phyloP scores from a whole-genome alignment of 2,888 invertebrate species.

The Agrotis exclamationis region DNA sequence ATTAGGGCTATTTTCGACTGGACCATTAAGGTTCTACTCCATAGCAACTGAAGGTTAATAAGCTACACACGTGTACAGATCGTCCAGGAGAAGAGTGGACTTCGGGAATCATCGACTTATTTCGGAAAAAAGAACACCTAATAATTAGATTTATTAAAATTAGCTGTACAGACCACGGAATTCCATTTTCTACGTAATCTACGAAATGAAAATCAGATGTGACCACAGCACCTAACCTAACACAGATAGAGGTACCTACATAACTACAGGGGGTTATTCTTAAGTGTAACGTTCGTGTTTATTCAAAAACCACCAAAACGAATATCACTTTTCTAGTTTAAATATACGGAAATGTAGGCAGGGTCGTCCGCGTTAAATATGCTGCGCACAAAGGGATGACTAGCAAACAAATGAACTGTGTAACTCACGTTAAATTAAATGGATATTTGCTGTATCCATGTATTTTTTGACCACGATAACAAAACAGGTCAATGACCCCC shows the following conservation, averaged over 20 bases:
- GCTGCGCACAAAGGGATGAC: background rate
- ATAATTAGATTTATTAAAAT: too few relatives aligned
- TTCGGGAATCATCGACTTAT: background rate
- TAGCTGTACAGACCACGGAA: too few relatives aligned
- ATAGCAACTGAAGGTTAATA: background rate
- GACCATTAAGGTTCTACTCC: slow-evolving; percentile 36
- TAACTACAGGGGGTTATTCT: background rate
- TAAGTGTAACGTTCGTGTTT: background rate
- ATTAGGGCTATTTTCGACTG: slow-evolving; percentile 65
- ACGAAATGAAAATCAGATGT: too few relatives aligned
- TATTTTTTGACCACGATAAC: too few relatives aligned
- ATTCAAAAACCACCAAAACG: background rate
- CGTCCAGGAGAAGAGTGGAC: background rate
- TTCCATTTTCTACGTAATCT: too few relatives aligned
- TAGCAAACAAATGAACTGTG: background rate
- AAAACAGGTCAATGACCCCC: too few relatives aligned
- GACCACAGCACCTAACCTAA: too few relatives aligned
- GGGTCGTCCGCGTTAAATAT: background rate
- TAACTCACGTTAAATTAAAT: too few relatives aligned
- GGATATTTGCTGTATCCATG: too few relatives aligned
- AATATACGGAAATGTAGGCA: too few relatives aligned
- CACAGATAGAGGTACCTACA: too few relatives aligned
- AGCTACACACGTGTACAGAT: background rate
- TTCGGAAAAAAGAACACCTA: background rate
- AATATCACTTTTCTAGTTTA: background rate